phyloP scores from a whole-genome alignment of 2,888 invertebrate genomes.

The Epinotia demarniana region DNA sequence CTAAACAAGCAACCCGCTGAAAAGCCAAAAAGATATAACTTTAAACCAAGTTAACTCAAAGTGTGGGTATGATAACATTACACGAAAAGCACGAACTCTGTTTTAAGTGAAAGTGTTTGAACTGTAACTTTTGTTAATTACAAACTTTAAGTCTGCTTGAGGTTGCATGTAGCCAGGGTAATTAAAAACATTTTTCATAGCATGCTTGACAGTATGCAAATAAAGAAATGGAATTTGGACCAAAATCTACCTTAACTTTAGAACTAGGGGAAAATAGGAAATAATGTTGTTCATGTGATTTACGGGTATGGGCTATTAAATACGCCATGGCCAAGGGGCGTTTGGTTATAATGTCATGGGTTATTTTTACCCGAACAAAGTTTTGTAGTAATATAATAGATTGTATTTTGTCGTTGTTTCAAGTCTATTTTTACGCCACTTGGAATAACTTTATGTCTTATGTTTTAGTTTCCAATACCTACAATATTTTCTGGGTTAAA shows the following conservation, averaged over 20 bases:
- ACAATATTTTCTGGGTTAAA: not conserved
- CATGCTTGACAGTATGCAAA: constrained; percentile 36
- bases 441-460: not conserved
- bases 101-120: constrained; percentile 41
- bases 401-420: no score
- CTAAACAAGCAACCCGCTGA: not conserved
- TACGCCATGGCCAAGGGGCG: constrained; percentile 23
- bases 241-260: constrained; percentile 22
- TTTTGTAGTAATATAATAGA: not conserved
- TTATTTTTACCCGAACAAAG: constrained; percentile 19
- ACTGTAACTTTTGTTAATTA: constrained; percentile 44
- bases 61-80: constrained; percentile 35
- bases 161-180: constrained; percentile 36
- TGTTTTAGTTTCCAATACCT: not conserved
- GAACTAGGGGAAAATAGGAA: constrained; percentile 26
- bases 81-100: constrained; percentile 33
- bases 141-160: constrained; percentile 29
- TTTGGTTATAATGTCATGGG: constrained; percentile 23
- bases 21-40: constrained; percentile 29
- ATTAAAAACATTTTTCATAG: constrained; percentile 30
- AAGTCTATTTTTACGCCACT: no score
- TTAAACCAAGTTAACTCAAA: constrained; percentile 29
- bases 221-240: constrained; percentile 33
- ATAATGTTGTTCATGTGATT: constrained; percentile 44
- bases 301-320: constrained; percentile 35